Base-by-base conservation (phyloP, 2,113 vertebrate genomes). In the Mastomys coucha region DNA sequence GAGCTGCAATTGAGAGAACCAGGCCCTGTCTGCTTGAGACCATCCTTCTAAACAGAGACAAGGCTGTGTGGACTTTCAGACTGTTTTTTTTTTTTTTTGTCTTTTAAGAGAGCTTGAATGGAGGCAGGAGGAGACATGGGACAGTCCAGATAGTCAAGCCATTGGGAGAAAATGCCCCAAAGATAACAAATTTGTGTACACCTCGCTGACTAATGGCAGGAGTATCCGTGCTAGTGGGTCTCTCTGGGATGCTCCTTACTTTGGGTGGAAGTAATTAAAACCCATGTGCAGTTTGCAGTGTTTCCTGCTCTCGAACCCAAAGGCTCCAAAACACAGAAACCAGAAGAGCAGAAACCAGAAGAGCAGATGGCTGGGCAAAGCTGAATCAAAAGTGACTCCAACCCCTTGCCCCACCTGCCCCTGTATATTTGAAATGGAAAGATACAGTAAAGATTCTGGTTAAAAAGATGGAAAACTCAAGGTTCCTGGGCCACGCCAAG, bases 221-320 rank as follows among this genome's bases (percentile, higher is more conserved):
- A 93, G 96, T 93, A 80, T 95, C 94, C 97, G 76, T 77, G 91
- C 96, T 96, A 96, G 85, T 93, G 97, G 93, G 87, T 91, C 97
- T 98, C 96, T 89, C 89, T 97, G 96, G 96, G 97, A 97, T 96
- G 98, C 96, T 95, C 95, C 96, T 53, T 2, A 90, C 96, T 92
- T 98, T 96, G 96, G 98, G 98, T 98, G 98, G 98, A 97, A 98
- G 97, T 96, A 98, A 98, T 98, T 98, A 98, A 96, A 96, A 96
- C 93, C 97, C 96, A 98, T 97, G 69, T 96, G 96, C 75, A 93
- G 95, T 96, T 95, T 97, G 97, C 96, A 96, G 75, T 60, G 94
- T 91, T 98, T 97, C 97, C 98, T 97, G 95, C 96, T 98, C 97
- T 97, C 96, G 97, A 94, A 87, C 97, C 88, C 96, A 97, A 98